These are phyloP conservation scores for Rotaria macrura DNA, from an alignment of 2,888 invertebrate species.

Conservation along the genomic window DNA sequence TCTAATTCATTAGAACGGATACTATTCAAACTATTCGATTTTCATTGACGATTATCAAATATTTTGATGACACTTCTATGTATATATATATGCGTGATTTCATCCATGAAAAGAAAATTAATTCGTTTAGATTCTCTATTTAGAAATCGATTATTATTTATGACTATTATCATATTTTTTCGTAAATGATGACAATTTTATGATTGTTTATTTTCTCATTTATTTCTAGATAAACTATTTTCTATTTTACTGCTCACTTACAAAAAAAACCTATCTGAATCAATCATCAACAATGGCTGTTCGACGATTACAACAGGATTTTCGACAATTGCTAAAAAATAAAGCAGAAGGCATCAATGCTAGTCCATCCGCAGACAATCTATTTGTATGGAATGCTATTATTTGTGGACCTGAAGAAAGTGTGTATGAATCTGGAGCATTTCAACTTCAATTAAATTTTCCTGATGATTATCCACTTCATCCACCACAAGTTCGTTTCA, in stretches of 20 bases:
- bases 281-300: neutral
- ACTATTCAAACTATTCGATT: no score
- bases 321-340: neutral
- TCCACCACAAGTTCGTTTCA: constrained; percentile 11
- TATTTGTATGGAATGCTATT: constrained; percentile 17
- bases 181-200: no score
- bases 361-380: neutral
- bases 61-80: no score
- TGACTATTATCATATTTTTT: no score
- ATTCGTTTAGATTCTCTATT: no score
- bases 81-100: no score
- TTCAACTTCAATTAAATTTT: neutral
- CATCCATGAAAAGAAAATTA: no score
- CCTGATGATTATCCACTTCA: constrained; percentile 1
- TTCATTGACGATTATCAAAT: no score
- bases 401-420: constrained; percentile 2
- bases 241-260: neutral
- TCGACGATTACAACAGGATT: constrained; percentile 15
- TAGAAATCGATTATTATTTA: no score
- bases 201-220: neutral
- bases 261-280: no score
- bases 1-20: no score
- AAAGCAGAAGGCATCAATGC: neutral
- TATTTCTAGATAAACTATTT: neutral
- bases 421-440: neutral